Evolutionary conservation across 1,140 invertebrate species (phyloP), one percentile per base, ranked within the genome.

Genomic region (Thaumatotibia leucotreta): DNA sequence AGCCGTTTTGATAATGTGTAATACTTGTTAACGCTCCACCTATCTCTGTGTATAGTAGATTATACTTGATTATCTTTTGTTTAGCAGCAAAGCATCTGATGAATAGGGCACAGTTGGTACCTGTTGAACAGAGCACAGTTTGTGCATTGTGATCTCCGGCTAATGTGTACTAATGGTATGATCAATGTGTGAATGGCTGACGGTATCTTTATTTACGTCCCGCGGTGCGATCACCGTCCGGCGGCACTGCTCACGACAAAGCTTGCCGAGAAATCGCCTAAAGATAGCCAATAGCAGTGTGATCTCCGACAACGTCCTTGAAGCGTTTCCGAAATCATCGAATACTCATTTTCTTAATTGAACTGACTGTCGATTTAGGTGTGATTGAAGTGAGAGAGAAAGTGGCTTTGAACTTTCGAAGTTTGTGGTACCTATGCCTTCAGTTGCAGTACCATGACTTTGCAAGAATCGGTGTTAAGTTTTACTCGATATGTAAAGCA

Each of bases 151-250:
- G 52, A 4, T 58, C 52, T 24, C 52, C 23, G 52, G 52, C 24
- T 58, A 58, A 58, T 14, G 52, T 58, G 52, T 29, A 58, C 23
- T 58, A 58, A 58, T 45, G 9, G 39, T 62, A 70, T 70, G 70
- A 66, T 66, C 49, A 70, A 61, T 70, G 62, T 67, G 68, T 68
- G 72, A 72, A 68, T 70, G 63, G 64, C 71, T 79, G 74, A 79
- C 76, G 76, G 69, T 79, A 70, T 39, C 69, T 68, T 76, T 79
- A 79, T 79, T 79, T 79, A 75, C 74, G 77, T 76, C 70, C 67
- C 67, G 35, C 49, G 65, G 67, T 45, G 29, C 29, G 32, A 62
- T 33, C 31, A 62, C 14, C 29, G 52, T 24, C 52, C 23, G 52
- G 14, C 39, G 17, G 39, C 39, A 45, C n/a, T n/a, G n/a, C n/a